Base-by-base conservation (phyloP, 2,113 vertebrate genomes). In the Phaetusa simplex region DNA sequence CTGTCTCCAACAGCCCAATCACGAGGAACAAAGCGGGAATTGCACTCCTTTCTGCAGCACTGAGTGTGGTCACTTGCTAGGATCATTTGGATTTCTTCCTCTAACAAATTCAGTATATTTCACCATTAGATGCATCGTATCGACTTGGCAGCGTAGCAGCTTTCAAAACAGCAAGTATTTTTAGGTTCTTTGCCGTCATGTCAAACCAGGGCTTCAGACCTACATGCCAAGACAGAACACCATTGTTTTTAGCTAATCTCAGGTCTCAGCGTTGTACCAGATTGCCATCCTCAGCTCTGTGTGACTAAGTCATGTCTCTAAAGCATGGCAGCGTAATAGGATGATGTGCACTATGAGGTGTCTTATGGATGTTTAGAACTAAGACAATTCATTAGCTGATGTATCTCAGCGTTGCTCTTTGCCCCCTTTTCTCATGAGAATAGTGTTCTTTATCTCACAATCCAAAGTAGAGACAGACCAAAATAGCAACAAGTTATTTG, bases 401-500 rank as follows among this genome's bases (percentile, higher is more conserved):
- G 71, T 40, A 83, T 73, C 82, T 86, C 72, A 69, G 62, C 38
- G 22, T 73, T 56, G 61, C 16, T 88, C 36, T 65, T 88, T 88
- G 49, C 80, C 59, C 59, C 83, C 62, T 67, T 49, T 83, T 62
- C 89, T 92, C 72, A 32, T 16, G 45, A 81, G 77, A 95, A 55
- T 40, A 77, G 50, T 4, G 1, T 84, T 86, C 50, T 86, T 85
- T 56, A 71, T 94, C 80, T 92, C 40, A 45, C 72, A 85, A 42
- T 17, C 18, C 7, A 3, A 72, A 93, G 61, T 5, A 53, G 76
- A 94, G 71, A 70, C 42, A 76, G 83, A 89, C 83, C 38, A 84
- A 91, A 96, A 88, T 84, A 95, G 89, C 83, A 91, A 27, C 72
- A 90, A 92, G 52, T 93, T 82, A 67, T 50, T 91, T 94, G 84